phyloP scores from a whole-genome alignment of 2,888 invertebrate species.

The Argyra leucocephala region DNA sequence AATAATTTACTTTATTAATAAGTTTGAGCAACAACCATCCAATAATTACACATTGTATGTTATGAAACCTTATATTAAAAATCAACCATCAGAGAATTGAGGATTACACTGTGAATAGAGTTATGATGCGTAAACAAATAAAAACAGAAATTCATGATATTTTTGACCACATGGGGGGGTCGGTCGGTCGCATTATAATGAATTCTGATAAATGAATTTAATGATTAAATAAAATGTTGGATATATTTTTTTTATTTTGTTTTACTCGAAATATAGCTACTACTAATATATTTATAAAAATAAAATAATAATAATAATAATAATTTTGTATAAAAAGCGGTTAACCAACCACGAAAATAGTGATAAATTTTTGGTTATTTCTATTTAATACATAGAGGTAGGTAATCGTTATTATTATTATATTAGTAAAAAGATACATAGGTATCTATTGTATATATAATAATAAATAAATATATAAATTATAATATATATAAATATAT shows the following conservation, averaged over 20 bases:
- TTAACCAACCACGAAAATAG: neutral
- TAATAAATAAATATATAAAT: too few relatives aligned
- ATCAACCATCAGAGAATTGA: neutral
- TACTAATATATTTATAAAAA: neutral
- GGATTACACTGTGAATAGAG: neutral
- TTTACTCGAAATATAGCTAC: neutral
- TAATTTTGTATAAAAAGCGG: neutral
- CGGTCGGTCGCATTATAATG: too few relatives aligned
- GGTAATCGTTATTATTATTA: too few relatives aligned
- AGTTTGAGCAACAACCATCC: too few relatives aligned
- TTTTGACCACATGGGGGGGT: neutral
- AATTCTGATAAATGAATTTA: conserved; percentile 2
- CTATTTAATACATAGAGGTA: neutral
- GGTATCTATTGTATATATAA: too few relatives aligned
- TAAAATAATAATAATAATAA: neutral
- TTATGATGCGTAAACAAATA: neutral
- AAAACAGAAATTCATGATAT: neutral
- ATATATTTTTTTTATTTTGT: neutral
- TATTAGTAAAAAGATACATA: too few relatives aligned
- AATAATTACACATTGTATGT: neutral
- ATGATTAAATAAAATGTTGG: conserved; percentile 1
- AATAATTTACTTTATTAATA: too few relatives aligned
- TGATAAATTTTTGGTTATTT: conserved; percentile 4
- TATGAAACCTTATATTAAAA: neutral
- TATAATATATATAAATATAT: too few relatives aligned